Conservation (phyloP, 2,797 vertebrate species). For the Eleutherodactylus coqui region DNA sequence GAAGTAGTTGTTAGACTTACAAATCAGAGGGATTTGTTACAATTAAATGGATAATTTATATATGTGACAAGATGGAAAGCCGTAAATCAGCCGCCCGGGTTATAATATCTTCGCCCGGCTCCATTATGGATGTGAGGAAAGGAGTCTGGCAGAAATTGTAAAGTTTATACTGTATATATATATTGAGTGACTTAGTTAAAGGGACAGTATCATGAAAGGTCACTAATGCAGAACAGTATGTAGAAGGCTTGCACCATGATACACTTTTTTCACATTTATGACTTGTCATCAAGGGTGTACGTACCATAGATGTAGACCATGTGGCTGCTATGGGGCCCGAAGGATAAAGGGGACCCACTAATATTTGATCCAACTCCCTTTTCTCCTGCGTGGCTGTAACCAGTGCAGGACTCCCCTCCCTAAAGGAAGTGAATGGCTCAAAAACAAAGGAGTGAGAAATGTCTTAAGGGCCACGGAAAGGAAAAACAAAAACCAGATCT, state of each 20-base stretch:
- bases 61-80: slow-evolving; percentile 6
- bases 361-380: no score
- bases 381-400: no score
- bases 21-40: slow-evolving; percentile 45
- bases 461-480: no score
- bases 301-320: no score
- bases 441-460: no score
- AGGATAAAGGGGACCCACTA: no score
- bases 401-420: no score
- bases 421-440: no score
- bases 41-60: slow-evolving; percentile 43
- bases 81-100: slow-evolving; percentile 16
- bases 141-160: slow-evolving; percentile 4
- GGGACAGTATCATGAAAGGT: neutral
- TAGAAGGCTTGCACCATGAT: neutral
- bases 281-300: no score
- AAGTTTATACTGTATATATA: neutral
- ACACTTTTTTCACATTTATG: no score
- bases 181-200: neutral
- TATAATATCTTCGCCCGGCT: neutral
- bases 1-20: slow-evolving; percentile 26
- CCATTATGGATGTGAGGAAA: neutral
- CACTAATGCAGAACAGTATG: neutral
- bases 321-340: no score
- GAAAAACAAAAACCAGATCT: no score